phyloP scores from a whole-genome alignment of 2,113 vertebrate species.

The Bubalus kerabau region DNA sequence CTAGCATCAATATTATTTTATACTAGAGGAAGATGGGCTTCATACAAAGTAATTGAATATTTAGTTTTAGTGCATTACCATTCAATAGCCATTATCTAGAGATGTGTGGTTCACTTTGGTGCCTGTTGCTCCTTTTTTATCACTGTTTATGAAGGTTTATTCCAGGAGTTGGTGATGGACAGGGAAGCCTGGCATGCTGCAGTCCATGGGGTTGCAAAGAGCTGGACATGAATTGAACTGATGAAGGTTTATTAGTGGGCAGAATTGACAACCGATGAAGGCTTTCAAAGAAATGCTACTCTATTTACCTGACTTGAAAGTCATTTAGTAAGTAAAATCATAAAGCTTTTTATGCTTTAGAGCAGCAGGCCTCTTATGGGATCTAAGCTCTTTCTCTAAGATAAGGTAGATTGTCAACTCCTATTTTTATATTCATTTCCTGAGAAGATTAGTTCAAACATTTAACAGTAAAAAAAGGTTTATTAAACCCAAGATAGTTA shows the following conservation, averaged over 20 bases:
- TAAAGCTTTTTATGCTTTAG: neutral
- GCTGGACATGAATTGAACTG: neutral
- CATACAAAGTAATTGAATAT: neutral
- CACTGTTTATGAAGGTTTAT: neutral
- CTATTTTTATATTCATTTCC: neutral
- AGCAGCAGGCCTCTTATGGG: neutral
- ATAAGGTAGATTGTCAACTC: neutral
- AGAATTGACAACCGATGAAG: neutral
- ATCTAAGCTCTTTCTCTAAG: neutral
- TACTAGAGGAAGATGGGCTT: neutral
- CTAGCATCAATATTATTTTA: neutral
- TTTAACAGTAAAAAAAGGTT: neutral
- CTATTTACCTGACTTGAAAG: conserved; percentile 5
- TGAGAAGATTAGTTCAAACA: neutral
- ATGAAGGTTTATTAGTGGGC: neutral
- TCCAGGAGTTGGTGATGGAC: neutral
- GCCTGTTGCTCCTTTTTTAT: neutral
- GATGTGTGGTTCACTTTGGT: neutral
- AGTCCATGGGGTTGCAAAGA: neutral
- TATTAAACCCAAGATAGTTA: neutral
- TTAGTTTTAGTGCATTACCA: neutral
- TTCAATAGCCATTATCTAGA: neutral
- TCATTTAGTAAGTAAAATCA: neutral
- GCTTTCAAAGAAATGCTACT: neutral
- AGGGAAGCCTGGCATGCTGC: neutral